phyloP scores from a whole-genome alignment of 2,888 invertebrate genomes.

The Phyllotreta cruciferae region DNA sequence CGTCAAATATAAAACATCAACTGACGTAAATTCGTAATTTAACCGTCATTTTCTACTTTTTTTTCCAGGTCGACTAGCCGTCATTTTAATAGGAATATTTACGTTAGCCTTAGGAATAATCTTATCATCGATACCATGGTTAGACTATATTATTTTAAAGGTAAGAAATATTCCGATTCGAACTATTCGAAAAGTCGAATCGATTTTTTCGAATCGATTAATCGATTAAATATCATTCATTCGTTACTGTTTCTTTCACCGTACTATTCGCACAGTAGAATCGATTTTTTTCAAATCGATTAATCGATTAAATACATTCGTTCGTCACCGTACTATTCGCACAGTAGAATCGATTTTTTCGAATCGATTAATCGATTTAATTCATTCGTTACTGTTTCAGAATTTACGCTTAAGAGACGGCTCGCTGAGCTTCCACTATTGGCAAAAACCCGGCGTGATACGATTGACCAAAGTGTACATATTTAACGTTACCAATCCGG shows the following conservation, averaged over 20 bases:
- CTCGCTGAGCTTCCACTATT: slow-evolving; percentile 85
- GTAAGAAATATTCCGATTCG: slow-evolving; percentile 61
- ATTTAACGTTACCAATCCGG: slow-evolving; percentile 87
- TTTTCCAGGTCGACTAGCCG: slow-evolving; percentile 80
- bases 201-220: no score
- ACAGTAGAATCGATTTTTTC: no score
- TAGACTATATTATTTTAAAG: slow-evolving; percentile 86
- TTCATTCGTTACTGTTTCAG: slow-evolving; percentile 61
- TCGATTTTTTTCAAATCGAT: no score
- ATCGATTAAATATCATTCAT: no score
- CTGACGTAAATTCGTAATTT: no score
- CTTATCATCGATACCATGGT: slow-evolving; percentile 85
- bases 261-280: no score
- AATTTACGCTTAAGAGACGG: slow-evolving; percentile 85
- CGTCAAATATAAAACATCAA: no score
- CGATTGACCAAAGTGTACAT: slow-evolving; percentile 86
- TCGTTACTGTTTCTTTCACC: no score
- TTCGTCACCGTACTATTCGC: no score
- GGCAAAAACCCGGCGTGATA: slow-evolving; percentile 86
- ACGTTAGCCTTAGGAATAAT: slow-evolving; percentile 82
- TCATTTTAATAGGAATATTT: slow-evolving; percentile 80
- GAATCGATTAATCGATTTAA: slow-evolving; percentile 2
- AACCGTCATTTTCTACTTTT: slow-evolving; percentile 40
- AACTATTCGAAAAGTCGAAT: no score
- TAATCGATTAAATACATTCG: no score